A percentile compares a stretch with the other conserved stretches of the same genome.
Conservation (phyloP, 2,888 invertebrate species). For the Frankliniella fusca region DNA sequence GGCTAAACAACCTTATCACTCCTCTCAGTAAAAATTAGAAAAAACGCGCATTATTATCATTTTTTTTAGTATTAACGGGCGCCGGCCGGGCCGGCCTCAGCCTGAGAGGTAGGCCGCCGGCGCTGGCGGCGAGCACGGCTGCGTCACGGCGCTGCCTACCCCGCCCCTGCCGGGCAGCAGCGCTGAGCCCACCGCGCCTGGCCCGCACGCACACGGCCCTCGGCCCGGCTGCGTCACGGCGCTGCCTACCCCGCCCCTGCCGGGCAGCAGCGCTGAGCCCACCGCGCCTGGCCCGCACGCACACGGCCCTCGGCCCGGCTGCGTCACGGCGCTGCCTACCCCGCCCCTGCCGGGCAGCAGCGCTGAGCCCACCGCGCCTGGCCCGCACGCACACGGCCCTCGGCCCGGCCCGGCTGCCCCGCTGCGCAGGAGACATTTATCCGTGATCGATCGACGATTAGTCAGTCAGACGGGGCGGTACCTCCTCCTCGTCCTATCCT, state of each 20-base stretch:
- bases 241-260: conserved; percentile 1
- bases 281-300: not conserved
- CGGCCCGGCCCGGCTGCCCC: not conserved
- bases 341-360: not conserved
- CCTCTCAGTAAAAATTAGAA: too few species aligned
- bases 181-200: too few species aligned
- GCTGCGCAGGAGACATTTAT: not conserved
- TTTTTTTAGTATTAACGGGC: too few species aligned
- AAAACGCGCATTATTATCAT: too few species aligned
- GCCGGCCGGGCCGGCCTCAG: not conserved
- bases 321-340: not conserved
- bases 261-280: too few species aligned
- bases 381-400: not conserved
- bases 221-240: not conserved
- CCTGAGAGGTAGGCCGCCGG: not conserved
- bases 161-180: not conserved
- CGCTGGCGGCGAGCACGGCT: not conserved
- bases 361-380: too few species aligned
- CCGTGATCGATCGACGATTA: conserved; percentile 9
- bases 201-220: not conserved
- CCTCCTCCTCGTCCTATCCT: too few species aligned
- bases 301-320: not conserved
- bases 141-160: not conserved
- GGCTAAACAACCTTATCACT: too few species aligned
- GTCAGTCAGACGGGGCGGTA: not conserved